Evolutionary conservation across 2,113 vertebrate genomes (phyloP).

Genomic region (Sialia sialis): DNA sequence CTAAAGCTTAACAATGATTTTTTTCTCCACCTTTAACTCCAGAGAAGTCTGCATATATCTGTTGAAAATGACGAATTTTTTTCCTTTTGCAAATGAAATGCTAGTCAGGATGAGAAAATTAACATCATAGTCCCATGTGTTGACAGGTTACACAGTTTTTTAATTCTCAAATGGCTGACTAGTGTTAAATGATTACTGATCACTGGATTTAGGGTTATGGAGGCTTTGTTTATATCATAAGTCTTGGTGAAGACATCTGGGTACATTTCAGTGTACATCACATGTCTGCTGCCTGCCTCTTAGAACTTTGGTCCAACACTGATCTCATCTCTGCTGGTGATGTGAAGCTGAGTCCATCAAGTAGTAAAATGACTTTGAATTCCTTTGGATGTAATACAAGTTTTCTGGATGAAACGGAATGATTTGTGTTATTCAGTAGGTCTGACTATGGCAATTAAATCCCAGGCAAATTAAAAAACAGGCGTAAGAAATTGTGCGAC

Average conservation of each 20-base stretch:
- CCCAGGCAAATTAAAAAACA: background rate
- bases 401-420: background rate
- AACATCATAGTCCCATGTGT: fast-evolving
- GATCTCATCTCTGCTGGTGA: background rate
- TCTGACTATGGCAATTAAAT: background rate
- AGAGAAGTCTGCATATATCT: background rate
- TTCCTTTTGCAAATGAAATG: background rate
- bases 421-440: background rate
- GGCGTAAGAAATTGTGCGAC: background rate
- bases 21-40: background rate
- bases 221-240: background rate
- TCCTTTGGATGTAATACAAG: background rate
- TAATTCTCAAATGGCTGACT: background rate
- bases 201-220: background rate
- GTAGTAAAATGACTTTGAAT: background rate
- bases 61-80: background rate
- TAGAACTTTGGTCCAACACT: background rate
- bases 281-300: background rate
- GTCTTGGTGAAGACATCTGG: background rate
- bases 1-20: background rate
- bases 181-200: background rate
- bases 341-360: background rate
- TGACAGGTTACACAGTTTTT: background rate
- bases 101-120: background rate
- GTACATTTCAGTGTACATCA: background rate